Percentiles rank a stretch among this genome's conserved stretches.
Evolutionary conservation across 2,888 invertebrate genomes (phyloP).

Genomic region (Sinhomidia bicolor): DNA sequence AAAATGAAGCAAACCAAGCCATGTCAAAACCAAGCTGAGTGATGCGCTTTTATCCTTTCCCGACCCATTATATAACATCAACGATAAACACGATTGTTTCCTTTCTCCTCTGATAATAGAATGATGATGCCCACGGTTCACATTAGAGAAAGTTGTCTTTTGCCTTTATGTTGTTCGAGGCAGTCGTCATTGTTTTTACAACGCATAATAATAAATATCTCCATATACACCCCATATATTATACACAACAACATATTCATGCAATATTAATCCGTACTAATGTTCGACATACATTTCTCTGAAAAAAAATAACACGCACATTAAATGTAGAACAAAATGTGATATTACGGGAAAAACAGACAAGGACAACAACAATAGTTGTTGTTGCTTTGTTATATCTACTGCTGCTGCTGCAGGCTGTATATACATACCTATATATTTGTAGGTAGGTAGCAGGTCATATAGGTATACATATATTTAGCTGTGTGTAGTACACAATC

Average conservation of each 20-base stretch:
- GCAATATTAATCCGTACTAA: conserved; percentile 6
- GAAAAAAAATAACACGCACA: not conserved
- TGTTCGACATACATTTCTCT: not conserved
- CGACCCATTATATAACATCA: conserved; percentile 29
- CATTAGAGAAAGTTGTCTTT: conserved; percentile 17
- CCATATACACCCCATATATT: not conserved
- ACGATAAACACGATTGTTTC: not conserved
- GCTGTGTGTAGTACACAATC: not conserved
- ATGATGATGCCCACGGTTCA: conserved; percentile 20
- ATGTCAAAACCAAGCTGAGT: conserved; percentile 16
- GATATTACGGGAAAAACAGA: conserved; percentile 14
- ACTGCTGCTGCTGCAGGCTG: too few relatives aligned
- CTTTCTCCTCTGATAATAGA: conserved; percentile 23
- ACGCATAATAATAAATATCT: not conserved
- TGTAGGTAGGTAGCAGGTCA: too few relatives aligned
- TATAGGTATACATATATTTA: not conserved
- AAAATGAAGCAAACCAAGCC: too few relatives aligned
- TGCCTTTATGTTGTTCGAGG: conserved; percentile 22
- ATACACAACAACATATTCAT: not conserved
- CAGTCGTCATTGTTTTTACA: too few relatives aligned
- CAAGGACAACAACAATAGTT: not conserved
- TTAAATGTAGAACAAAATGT: not conserved
- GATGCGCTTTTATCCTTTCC: conserved; percentile 36
- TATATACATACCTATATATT: too few relatives aligned
- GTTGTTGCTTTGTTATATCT: not conserved